Base-by-base conservation (phyloP, 1,140 invertebrate species). In the Sesamia nonagrioides region DNA sequence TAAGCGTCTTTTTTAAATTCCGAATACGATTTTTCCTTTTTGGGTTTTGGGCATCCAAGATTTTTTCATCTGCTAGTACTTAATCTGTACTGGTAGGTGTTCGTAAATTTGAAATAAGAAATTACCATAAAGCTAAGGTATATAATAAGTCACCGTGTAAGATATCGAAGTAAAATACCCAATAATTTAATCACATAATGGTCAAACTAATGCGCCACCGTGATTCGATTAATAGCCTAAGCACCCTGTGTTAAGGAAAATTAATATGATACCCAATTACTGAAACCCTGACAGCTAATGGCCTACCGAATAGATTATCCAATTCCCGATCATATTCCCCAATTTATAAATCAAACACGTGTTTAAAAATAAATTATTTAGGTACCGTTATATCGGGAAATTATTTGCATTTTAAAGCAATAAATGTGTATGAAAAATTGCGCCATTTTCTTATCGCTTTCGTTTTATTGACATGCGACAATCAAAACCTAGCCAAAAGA, bases 381-480 rank as follows among this genome's bases (percentile, higher is more conserved):
- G 13, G 27, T 3, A 40, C 17, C 7, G 21, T 56, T 15, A 48
- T 33, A 48, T 73, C 5, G n/a, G 69, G 33, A 71, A 74, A 60
- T 17, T 35, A 61, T 50, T 75, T 75, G 40, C 56, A 75, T 75
- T 48, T 61, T 48, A n/a, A 48, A 50, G 40, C 42, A n/a, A 50
- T 75, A n/a, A 61, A 37, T 15, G 56, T 27, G 73, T 63, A 50
- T 50, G 58, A 63, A 50, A 75, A 74, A 74, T 61, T 61, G 50
- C 48, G 3, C 8, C n/a, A n/a, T n/a, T 48, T 61, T 21, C 73
- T 75, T 75, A 75, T 75, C 73, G 45, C 9, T 27, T 27, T 45
- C 21, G n/a, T 15, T 63, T 63, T 45, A 50, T 58, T 40, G 40
- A 60, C 21, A 61, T 63, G 27, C 17, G 61, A 63, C 61, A 63